These are phyloP conservation scores for Linnaemya vulpina DNA, from an alignment of 2,888 invertebrate species.

Conservation along the genomic window DNA sequence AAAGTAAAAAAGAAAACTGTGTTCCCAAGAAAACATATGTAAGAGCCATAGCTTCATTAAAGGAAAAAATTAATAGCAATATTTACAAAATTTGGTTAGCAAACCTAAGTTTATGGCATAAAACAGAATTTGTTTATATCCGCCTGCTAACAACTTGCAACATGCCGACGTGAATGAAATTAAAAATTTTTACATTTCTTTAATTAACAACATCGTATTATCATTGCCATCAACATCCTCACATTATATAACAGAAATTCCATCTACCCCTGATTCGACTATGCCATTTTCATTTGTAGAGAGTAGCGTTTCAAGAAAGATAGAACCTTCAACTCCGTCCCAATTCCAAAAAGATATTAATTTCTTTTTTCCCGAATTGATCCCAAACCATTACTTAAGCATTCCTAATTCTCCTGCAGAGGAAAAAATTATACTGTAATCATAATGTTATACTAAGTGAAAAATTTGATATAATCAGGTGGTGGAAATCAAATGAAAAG, in stretches of 20 bases:
- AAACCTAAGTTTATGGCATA: conserved; percentile 65
- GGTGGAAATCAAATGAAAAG: conserved; percentile 24
- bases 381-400: conserved; percentile 16
- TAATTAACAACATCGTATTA: conserved; percentile 24
- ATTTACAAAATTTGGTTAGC: conserved; percentile 54
- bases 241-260: conserved; percentile 26
- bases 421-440: conserved; percentile 58
- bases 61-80: conserved; percentile 47
- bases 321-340: conserved; percentile 35
- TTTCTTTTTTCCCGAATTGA: conserved; percentile 61
- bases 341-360: conserved; percentile 44
- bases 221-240: conserved; percentile 22
- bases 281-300: conserved; percentile 2
- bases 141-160: conserved; percentile 57
- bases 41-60: conserved; percentile 28
- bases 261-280: conserved; percentile 21
- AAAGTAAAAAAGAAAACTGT: conserved; percentile 63
- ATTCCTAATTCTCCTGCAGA: conserved; percentile 43
- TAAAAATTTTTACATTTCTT: conserved; percentile 44
- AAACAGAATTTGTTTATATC: conserved; percentile 59
- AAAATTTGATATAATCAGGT: conserved; percentile 54
- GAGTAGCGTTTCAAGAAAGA: conserved; percentile 26
- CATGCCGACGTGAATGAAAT: conserved; percentile 50
- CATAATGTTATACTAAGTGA: conserved; percentile 44
- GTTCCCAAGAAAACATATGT: conserved; percentile 32